Evolutionary conservation across 2,888 invertebrate species (phyloP), one percentile per base, ranked within the genome.

Genomic region (Cantharis nigra): DNA sequence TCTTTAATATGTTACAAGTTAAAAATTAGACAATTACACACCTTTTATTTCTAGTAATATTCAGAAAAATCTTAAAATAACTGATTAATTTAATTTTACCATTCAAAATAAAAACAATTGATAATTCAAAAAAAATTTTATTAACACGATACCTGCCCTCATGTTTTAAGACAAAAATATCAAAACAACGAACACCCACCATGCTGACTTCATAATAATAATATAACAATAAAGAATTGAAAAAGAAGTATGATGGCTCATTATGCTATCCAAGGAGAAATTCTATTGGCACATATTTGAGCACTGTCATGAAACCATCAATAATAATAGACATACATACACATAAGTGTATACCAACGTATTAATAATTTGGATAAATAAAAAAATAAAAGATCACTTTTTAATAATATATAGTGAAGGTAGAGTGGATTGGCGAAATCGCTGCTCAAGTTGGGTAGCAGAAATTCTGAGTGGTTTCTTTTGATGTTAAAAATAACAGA

Each of bases 1-100:
- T 67, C 49, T 67, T 20, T 67, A 67, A 67, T 67, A 67, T 67
- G 65, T 67, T 67, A 13, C 65, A 67, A 26, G 65, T 67, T 67
- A 67, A 67, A 67, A 67, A 67, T 67, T 67, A 67, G 26, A 67
- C 65, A 67, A 67, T 67, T 67, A 26, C 49, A n/a, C 13, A 49
- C 49, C n/a, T 49, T 49, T 49, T n/a, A 49, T 49, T 49, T 49
- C n/a, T 49, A 9, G 49, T n/a, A 49, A 49, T 49, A n/a, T 49
- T n/a, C 49, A 5, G 49, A 49, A 49, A 33, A 4, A 33, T 13
- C 33, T 33, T 33, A 11, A 33, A 33, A 49, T 49, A 49, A 49
- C 7, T n/a, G 7, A 49, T n/a, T 9, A 1, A 49, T 49, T 49
- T n/a, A 2, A 49, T 49, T 7, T 33, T 4, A 13, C 4, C 13